Evolutionary conservation across 2,113 vertebrate genomes (phyloP), one percentile per base, ranked within the genome.

Genomic region (Columbina picui): DNA sequence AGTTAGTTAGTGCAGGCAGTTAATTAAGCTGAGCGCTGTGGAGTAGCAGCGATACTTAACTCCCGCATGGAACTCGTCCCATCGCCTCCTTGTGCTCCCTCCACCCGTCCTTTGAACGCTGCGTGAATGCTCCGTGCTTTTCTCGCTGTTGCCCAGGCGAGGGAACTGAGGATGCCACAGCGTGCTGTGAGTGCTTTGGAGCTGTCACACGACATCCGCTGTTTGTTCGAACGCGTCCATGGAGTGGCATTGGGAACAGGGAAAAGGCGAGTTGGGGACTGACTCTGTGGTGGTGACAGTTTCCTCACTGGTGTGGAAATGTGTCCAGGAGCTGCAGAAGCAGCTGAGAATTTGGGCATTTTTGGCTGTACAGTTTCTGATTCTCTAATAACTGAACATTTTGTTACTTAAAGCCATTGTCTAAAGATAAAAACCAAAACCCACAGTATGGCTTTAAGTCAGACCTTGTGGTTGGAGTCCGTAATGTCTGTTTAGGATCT

Each of bases 61-160:
- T 77, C 20, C 38, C 6, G 2, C 23, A 14, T 1, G 14, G 29
- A 34, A 59, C 25, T 63, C 1, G 0, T 50, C 26, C 25, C 2
- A 1, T 9, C 39, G 47, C 34, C 43, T 22, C 47, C 45, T 27
- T 19, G 26, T 22, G 52, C 47, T 71, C 39, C 13, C 30, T 77
- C 27, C 16, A 21, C 12, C 27, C 2, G 0, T 13, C n/a, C 26
- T 81, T 55, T 30, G 57, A 56, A 38, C 1, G 1, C 63, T 36
- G 32, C 0, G 1, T 34, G 81, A 5, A 11, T 5, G 21, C 39
- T 77, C 39, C 0, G 0, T 14, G 32, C 15, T 69, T 70, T 36
- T 25, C 43, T 65, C 25, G 61, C 69, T 61, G 75, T 56, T 45
- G n/a, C 64, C 34, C 68, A 19, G 57, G 84, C 0, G 2, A 80